phyloP scores from a whole-genome alignment of 2,888 invertebrate genomes.

The Lutraria lutraria region DNA sequence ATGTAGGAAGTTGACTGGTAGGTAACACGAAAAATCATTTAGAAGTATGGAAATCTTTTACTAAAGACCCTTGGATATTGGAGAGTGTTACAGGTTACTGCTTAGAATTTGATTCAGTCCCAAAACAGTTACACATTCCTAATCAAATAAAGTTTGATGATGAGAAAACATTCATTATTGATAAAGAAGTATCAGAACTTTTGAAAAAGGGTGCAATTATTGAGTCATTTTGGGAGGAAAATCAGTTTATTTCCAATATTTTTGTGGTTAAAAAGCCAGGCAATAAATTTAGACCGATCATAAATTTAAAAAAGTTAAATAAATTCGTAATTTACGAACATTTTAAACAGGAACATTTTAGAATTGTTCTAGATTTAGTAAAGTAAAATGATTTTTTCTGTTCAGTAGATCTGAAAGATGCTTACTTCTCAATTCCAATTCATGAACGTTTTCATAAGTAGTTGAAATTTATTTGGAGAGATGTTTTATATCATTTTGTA shows the following conservation, averaged over 20 bases:
- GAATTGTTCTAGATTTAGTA: constrained; percentile 25
- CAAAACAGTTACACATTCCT: constrained; percentile 26
- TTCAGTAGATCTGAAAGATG: constrained; percentile 36
- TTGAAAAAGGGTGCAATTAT: constrained; percentile 43
- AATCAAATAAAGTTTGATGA: constrained; percentile 21
- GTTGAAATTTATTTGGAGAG: constrained; percentile 46
- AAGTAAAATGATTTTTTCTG: constrained; percentile 40
- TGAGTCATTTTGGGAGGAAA: constrained; percentile 1
- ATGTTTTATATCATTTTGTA: constrained; percentile 32
- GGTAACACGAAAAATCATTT: constrained; percentile 23
- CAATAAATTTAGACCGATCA: constrained; percentile 48
- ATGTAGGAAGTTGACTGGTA: constrained; percentile 27
- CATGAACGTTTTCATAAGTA: constrained; percentile 43
- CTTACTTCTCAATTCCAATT: constrained; percentile 37
- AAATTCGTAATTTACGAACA: no score
- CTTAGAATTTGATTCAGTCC: constrained; percentile 11
- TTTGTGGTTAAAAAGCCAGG: constrained; percentile 47
- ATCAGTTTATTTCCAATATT: constrained; percentile 45
- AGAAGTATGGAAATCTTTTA: constrained; percentile 30
- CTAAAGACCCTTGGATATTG: constrained; percentile 40
- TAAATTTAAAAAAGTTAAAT: constrained; percentile 49
- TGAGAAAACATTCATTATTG: constrained; percentile 14
- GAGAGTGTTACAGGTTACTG: constrained; percentile 31
- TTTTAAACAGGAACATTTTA: constrained; percentile 49
- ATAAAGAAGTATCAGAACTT: constrained; percentile 20